Conservation (phyloP, 2,113 vertebrate genomes). For the Actinemys pallida region DNA sequence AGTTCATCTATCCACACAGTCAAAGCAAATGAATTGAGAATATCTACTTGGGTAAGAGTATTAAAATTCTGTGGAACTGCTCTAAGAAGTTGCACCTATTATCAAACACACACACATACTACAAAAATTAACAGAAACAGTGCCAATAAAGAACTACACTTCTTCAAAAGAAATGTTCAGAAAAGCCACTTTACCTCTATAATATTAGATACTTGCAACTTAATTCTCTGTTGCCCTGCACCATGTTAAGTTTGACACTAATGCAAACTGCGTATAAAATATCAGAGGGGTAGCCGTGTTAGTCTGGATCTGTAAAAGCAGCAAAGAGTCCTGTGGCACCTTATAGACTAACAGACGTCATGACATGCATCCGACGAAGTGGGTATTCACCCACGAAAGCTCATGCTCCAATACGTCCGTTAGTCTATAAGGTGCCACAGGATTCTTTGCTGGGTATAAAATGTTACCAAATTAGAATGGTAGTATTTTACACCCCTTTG, state of each 20-base stretch:
- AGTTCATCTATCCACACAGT: not conserved
- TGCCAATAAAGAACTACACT: not conserved
- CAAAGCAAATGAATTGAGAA: not conserved
- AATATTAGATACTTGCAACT: not conserved
- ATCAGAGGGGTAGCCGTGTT: no score
- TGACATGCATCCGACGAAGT: no score
- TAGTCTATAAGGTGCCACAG: no score
- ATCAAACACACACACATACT: rapidly evolving
- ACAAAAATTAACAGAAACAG: not conserved
- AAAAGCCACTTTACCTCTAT: rapidly evolving
- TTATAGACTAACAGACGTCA: no score
- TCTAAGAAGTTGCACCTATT: not conserved
- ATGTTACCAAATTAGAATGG: not conserved
- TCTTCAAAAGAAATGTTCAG: not conserved
- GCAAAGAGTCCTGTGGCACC: no score
- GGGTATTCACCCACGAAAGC: no score
- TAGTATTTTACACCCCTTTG: not conserved
- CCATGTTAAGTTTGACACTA: not conserved
- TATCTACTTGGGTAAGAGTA: not conserved
- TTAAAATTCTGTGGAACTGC: not conserved
- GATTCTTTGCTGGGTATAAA: not conserved
- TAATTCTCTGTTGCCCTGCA: not conserved
- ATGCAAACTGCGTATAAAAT: not conserved
- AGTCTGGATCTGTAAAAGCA: no score
- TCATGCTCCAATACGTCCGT: no score